Evolutionary conservation across 2,113 vertebrate species (phyloP).

Genomic region (Balaeniceps rex): DNA sequence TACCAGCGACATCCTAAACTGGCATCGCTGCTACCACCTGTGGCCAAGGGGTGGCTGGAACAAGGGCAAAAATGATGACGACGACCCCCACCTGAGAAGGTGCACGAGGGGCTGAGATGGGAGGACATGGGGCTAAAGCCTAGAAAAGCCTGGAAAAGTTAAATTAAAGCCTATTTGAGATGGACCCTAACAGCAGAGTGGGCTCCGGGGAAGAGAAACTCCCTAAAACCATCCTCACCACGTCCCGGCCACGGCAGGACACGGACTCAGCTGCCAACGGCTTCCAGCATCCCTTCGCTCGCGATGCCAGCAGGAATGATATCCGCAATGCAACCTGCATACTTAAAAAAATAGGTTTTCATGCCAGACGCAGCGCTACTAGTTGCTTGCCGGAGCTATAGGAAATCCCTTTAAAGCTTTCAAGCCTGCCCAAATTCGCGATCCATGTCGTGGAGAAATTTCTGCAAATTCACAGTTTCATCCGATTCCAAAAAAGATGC

Average conservation of each 20-base stretch:
- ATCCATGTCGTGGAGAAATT: rapidly evolving
- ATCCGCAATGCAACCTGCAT: background rate
- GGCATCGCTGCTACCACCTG: background rate
- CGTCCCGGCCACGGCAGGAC: background rate
- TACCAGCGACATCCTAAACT: background rate
- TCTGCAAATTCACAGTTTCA: background rate
- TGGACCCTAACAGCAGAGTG: rapidly evolving
- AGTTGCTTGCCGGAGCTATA: background rate
- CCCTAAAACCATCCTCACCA: background rate
- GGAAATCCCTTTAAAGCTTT: background rate
- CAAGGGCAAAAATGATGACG: background rate
- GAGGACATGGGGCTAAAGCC: background rate
- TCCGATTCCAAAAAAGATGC: background rate
- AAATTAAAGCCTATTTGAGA: background rate
- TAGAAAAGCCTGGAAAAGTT: background rate
- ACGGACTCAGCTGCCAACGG: rapidly evolving
- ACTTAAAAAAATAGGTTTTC: background rate
- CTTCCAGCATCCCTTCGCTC: background rate
- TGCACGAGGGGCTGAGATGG: background rate
- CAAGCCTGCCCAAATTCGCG: rapidly evolving
- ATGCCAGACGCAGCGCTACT: background rate
- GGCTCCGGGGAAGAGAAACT: background rate
- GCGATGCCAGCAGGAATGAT: background rate
- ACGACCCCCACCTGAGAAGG: background rate
- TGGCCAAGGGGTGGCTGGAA: background rate